phyloP scores from a whole-genome alignment of 2,113 vertebrate genomes.

The Steatornis caripensis region DNA sequence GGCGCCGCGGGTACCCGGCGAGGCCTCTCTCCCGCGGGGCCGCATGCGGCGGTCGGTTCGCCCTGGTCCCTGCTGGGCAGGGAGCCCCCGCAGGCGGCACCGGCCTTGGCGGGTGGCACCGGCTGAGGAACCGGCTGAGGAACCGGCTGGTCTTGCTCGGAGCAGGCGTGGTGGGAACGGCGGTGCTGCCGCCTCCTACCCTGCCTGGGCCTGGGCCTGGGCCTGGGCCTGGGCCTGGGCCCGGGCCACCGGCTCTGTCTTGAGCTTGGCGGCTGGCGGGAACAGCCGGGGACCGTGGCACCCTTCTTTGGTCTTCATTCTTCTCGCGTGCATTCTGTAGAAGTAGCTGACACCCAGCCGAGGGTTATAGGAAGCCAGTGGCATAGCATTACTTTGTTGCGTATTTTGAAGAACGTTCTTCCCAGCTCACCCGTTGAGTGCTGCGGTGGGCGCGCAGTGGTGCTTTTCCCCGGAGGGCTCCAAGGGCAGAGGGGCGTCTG shows the following conservation, averaged over 20 bases:
- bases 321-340: fast-evolving
- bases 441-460: fast-evolving
- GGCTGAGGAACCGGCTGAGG: too few species aligned
- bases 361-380: fast-evolving
- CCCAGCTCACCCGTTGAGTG: fast-evolving
- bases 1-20: too few species aligned
- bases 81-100: too few species aligned
- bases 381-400: fast-evolving
- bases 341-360: neutral
- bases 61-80: too few species aligned
- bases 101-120: too few species aligned
- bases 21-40: neutral
- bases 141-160: fast-evolving
- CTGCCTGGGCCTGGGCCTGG: too few species aligned
- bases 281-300: fast-evolving
- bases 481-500: fast-evolving
- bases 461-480: fast-evolving
- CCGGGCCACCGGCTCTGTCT: too few species aligned
- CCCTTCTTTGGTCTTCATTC: fast-evolving
- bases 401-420: fast-evolving
- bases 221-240: neutral
- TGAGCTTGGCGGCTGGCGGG: neutral
- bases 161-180: too few species aligned
- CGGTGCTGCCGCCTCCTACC: fast-evolving
- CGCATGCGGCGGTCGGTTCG: too few species aligned